Evolutionary conservation across 2,113 vertebrate genomes (phyloP), one percentile per base, ranked within the genome.

Genomic region (Coreoperca whiteheadi): DNA sequence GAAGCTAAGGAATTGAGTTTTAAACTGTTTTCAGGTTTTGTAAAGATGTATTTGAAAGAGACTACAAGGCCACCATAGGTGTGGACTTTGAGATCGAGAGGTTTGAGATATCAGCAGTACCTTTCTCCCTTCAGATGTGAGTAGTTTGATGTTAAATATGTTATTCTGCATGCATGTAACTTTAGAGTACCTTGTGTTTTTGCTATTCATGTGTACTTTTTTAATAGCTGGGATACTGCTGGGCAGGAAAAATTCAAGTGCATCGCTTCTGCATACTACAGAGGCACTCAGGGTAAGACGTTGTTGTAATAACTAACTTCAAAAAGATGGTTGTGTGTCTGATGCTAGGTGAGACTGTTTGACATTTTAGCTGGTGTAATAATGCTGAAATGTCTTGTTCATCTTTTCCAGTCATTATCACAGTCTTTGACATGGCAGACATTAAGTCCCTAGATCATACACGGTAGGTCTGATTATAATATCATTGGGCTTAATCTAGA

Each of bases 231-330:
- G 97, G 98, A 99, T 93, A 99, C 98, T 16, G 98, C 97, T 1
- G 98, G 98, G 15, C 97, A 98, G 90, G 98, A 99, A 81, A 98
- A 97, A 91, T 98, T 99, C 94, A 99, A 98, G 92, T 98, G 97
- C 88, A 97, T 98, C 7, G 96, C 97, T 3, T 97, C 97, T 70
- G 95, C 97, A 50, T 99, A 98, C 91, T 98, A 98, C 93, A 90
- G 96, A 92, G 97, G 97, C 12, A 97, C 97, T 79, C 96, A 98
- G 88, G 97, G 97, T 98, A 82, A 95, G 94, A 74, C 0, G 9
- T 2, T 60, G 8, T 1, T 57, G 16, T 69, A 7, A 64, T 20
- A 21, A 8, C 0, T 4, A 10, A 15, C 8, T 56, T 39, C 20
- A n/a, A 30, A 21, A 69, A 30, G 1, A 56, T 28, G 15, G 8